Conservation (phyloP, 2,797 vertebrate genomes). For the Apogon hyalosoma region DNA sequence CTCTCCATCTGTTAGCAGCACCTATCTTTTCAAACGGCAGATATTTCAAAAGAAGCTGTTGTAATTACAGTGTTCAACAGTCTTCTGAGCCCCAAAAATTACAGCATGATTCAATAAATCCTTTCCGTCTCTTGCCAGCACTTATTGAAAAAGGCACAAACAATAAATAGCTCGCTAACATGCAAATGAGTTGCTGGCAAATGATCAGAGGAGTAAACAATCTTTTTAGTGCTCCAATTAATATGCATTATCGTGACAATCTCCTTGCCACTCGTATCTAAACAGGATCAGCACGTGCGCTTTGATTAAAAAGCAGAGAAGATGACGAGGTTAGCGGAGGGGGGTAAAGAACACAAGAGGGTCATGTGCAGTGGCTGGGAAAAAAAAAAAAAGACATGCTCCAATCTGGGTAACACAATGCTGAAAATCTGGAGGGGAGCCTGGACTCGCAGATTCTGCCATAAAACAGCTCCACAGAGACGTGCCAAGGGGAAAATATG, state of each 20-base stretch:
- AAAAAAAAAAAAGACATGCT: conserved; percentile 12
- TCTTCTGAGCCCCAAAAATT: conserved; percentile 59
- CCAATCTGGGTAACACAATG: conserved; percentile 54
- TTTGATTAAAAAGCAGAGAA: conserved; percentile 69
- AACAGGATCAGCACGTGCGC: conserved; percentile 71
- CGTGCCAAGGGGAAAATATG: conserved; percentile 61
- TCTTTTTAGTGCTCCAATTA: conserved; percentile 75
- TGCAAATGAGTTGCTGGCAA: conserved; percentile 73
- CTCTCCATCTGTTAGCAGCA: conserved; percentile 44
- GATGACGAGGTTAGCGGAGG: conserved; percentile 49
- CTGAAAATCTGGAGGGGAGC: conserved; percentile 63
- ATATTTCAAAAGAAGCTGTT: conserved; percentile 46
- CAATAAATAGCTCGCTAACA: conserved; percentile 73
- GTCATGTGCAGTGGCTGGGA: conserved; percentile 34
- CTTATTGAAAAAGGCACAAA: conserved; percentile 71
- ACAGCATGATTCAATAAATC: conserved; percentile 70
- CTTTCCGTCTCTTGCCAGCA: conserved; percentile 63
- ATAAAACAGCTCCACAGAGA: conserved; percentile 68
- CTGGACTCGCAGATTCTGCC: conserved; percentile 47
- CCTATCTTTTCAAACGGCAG: conserved; percentile 42
- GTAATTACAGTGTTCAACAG: conserved; percentile 53
- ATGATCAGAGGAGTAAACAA: conserved; percentile 71
- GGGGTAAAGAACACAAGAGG: conserved; percentile 51
- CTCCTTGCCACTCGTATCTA: conserved; percentile 66
- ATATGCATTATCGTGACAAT: conserved; percentile 75